Evolutionary conservation across 2,113 vertebrate species (phyloP).

Genomic region (Falco punctatus): DNA sequence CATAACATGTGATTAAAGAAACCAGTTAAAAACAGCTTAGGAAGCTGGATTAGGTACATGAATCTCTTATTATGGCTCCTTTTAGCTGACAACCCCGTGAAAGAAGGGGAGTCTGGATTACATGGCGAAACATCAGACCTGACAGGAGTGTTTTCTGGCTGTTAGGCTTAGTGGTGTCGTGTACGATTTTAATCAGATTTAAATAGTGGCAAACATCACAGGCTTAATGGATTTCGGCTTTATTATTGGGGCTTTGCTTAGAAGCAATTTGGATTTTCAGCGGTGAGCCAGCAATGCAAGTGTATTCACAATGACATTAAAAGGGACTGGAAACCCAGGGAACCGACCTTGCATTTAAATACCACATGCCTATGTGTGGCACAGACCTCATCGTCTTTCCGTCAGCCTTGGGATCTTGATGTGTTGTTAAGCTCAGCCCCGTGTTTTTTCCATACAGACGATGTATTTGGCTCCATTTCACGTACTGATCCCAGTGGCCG

Average conservation of each 20-base stretch:
- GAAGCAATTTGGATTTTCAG: slow-evolving; percentile 64
- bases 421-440: neutral
- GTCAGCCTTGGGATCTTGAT: neutral
- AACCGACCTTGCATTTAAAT: neutral
- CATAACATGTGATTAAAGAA: slow-evolving; percentile 39
- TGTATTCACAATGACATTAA: neutral
- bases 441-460: neutral
- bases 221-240: slow-evolving; percentile 68
- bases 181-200: slow-evolving; percentile 63
- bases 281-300: slow-evolving; percentile 11
- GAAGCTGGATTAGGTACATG: slow-evolving; percentile 51
- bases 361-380: neutral
- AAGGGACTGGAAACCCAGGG: neutral
- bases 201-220: slow-evolving; percentile 64
- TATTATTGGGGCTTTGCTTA: slow-evolving; percentile 61
- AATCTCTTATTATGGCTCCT: slow-evolving; percentile 44
- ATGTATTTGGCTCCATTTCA: neutral
- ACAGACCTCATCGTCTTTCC: neutral
- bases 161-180: slow-evolving; percentile 58
- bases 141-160: slow-evolving; percentile 53
- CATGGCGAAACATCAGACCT: neutral
- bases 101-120: slow-evolving; percentile 55
- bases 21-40: slow-evolving; percentile 50
- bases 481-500: neutral
- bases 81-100: slow-evolving; percentile 7